A percentile compares a stretch with the other conserved stretches of the same genome.
Conservation (phyloP, 2,113 vertebrate species). For the Cacatua alba region DNA sequence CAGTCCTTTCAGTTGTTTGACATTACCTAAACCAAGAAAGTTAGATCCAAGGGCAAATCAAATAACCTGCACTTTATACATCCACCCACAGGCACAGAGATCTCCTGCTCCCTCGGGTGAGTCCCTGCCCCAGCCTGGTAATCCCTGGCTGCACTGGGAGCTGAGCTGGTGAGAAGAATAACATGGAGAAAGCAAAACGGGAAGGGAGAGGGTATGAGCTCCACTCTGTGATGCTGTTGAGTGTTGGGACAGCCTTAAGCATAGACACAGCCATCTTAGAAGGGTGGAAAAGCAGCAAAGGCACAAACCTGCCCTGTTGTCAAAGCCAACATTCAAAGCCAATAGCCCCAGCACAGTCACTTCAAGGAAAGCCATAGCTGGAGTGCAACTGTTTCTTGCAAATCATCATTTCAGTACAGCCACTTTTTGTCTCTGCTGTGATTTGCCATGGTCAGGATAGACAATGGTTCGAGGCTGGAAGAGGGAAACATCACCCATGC, state of each 20-base stretch:
- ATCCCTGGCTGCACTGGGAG: not conserved
- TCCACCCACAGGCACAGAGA: not conserved
- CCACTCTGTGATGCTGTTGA: accelerated
- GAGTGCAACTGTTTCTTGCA: not conserved
- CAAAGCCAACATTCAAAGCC: not conserved
- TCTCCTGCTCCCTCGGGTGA: not conserved
- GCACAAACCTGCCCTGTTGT: not conserved
- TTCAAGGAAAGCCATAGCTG: not conserved
- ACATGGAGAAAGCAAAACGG: not conserved
- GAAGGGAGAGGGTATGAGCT: not conserved
- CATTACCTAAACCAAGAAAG: conserved; percentile 7
- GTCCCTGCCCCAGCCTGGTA: not conserved
- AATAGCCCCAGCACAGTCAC: accelerated
- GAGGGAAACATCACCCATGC: not conserved
- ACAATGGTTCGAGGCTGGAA: not conserved
- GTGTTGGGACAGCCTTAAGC: not conserved
- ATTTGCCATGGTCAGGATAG: not conserved
- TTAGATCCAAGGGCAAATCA: not conserved
- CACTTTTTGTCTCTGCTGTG: not conserved
- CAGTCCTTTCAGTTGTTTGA: conserved; percentile 8
- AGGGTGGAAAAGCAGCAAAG: not conserved
- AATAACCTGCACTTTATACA: not conserved
- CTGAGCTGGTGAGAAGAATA: not conserved
- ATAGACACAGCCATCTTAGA: not conserved
- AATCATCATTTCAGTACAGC: not conserved